A percentile compares a stretch with the other conserved stretches of the same genome.
Conservation (phyloP, 2,888 invertebrate species). For the Oxyteleia sp. region DNA sequence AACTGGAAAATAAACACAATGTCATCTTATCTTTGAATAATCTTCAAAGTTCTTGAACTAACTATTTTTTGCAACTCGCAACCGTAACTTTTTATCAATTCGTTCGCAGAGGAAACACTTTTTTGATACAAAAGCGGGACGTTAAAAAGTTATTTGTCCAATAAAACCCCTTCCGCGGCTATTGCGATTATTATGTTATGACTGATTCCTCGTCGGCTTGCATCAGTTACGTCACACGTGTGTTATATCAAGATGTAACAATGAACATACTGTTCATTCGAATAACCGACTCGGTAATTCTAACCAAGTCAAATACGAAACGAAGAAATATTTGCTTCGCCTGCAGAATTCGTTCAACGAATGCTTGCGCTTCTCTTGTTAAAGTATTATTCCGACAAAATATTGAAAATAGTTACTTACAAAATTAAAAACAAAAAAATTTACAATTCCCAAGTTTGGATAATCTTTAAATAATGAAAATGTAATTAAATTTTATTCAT, state of each 20-base stretch:
- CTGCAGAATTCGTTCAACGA: conserved; percentile 15
- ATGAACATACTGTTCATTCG: conserved; percentile 60
- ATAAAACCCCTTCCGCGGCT: conserved; percentile 20
- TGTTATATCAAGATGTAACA: conserved; percentile 65
- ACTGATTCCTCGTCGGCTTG: conserved; percentile 37
- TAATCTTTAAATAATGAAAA: too few relatives aligned
- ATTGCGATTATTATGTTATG: conserved; percentile 43
- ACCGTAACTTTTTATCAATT: too few relatives aligned
- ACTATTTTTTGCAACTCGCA: too few relatives aligned
- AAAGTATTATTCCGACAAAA: too few relatives aligned
- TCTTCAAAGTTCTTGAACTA: too few relatives aligned
- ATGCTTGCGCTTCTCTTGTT: background rate
- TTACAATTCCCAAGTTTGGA: too few relatives aligned
- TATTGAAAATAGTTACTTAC: too few relatives aligned
- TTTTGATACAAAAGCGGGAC: conserved; percentile 10
- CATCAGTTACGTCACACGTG: conserved; percentile 61
- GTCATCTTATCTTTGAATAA: too few relatives aligned
- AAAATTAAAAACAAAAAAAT: too few relatives aligned
- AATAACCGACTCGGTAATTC: conserved; percentile 29
- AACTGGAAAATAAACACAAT: too few relatives aligned
- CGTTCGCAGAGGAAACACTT: background rate
- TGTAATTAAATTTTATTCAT: too few relatives aligned
- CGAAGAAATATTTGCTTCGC: conserved; percentile 31
- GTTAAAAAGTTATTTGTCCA: conserved; percentile 31
- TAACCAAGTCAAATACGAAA: conserved; percentile 32